Conservation (phyloP, 2,888 invertebrate genomes). For the Gastrophysa polygoni region DNA sequence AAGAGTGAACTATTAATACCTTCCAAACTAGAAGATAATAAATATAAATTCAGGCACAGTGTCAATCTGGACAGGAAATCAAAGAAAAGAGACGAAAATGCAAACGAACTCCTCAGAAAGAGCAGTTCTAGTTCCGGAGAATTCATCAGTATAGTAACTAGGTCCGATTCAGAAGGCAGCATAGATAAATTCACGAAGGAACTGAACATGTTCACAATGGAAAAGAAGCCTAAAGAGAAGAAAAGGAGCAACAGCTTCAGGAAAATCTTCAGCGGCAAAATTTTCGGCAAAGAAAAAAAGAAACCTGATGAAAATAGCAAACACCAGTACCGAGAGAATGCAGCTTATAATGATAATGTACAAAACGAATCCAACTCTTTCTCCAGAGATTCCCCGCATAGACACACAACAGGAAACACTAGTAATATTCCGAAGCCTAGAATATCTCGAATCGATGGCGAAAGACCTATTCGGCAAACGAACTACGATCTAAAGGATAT, state of each 20-base stretch:
- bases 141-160: slow-evolving; percentile 38
- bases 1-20: slow-evolving; percentile 35
- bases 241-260: slow-evolving; percentile 53
- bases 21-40: slow-evolving; percentile 7
- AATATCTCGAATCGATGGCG: slow-evolving; percentile 31
- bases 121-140: slow-evolving; percentile 37
- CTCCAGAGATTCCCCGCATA: slow-evolving; percentile 46
- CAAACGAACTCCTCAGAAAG: slow-evolving; percentile 37
- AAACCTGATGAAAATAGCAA: slow-evolving; percentile 56
- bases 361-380: slow-evolving; percentile 53
- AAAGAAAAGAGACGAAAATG: slow-evolving; percentile 43
- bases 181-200: slow-evolving; percentile 49
- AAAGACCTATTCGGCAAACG: slow-evolving; percentile 20
- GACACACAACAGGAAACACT: slow-evolving; percentile 43
- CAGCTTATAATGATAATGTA: slow-evolving; percentile 44
- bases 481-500: slow-evolving; percentile 37
- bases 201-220: slow-evolving; percentile 51
- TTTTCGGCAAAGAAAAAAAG: slow-evolving; percentile 54
- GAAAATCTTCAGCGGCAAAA: slow-evolving; percentile 48
- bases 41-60: slow-evolving; percentile 27
- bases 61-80: slow-evolving; percentile 31
- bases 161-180: slow-evolving; percentile 51
- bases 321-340: slow-evolving; percentile 40
- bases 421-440: slow-evolving; percentile 24
- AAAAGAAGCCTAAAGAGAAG: slow-evolving; percentile 49